Percentiles rank a stretch among this genome's conserved stretches.
Conservation (phyloP, 2,888 invertebrate species). For the Stegophylla sp. region DNA sequence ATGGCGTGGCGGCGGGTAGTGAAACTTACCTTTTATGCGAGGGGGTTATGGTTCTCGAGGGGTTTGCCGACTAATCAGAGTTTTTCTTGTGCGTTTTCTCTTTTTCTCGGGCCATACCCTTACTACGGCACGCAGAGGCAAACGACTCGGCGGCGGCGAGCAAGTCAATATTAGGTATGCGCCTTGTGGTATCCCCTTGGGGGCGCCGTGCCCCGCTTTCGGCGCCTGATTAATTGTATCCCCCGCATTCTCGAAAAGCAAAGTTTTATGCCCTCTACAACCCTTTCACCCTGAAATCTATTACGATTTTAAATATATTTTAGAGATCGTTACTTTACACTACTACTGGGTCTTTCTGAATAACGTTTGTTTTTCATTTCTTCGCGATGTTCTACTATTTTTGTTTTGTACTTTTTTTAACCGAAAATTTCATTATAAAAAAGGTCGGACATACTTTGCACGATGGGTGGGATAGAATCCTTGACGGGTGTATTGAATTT, state of each 20-base stretch:
- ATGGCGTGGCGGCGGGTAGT: background rate
- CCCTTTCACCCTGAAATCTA: constrained; percentile 25
- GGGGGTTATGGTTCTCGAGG: constrained; percentile 55
- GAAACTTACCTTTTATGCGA: constrained; percentile 56
- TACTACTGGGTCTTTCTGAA: background rate
- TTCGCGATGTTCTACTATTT: background rate
- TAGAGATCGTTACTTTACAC: constrained; percentile 7
- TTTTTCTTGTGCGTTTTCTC: constrained; percentile 51
- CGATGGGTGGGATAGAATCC: too few relatives aligned
- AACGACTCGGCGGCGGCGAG: constrained; percentile 1
- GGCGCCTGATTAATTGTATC: constrained; percentile 54
- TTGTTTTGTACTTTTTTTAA: background rate
- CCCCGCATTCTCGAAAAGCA: constrained; percentile 27
- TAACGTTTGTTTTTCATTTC: background rate
- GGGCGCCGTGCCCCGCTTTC: constrained; percentile 47
- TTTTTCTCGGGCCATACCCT: constrained; percentile 41
- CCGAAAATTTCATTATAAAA: background rate
- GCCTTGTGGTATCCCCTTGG: constrained; percentile 37
- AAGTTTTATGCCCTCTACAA: constrained; percentile 24
- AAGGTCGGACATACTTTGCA: too few relatives aligned
- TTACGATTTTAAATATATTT: constrained; percentile 42
- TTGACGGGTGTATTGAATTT: too few relatives aligned
- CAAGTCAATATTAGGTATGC: constrained; percentile 59
- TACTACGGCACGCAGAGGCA: constrained; percentile 30
- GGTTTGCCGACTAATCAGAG: constrained; percentile 59